phyloP scores from a whole-genome alignment of 2,797 vertebrate genomes.

The Karalla daura region DNA sequence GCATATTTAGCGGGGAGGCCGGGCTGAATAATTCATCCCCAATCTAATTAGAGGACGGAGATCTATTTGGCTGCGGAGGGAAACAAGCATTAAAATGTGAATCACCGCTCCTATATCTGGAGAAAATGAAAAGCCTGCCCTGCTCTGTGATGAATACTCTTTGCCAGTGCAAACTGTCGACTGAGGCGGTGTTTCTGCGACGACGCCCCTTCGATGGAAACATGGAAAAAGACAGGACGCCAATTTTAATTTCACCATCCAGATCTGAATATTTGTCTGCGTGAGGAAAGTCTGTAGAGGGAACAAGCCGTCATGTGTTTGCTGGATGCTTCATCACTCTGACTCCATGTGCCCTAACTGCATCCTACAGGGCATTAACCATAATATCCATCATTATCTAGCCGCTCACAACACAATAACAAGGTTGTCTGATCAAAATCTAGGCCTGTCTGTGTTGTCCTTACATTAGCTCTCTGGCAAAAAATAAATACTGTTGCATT shows the following conservation, averaged over 20 bases:
- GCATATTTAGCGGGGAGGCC: slow-evolving; percentile 17
- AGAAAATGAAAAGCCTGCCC: slow-evolving; percentile 46
- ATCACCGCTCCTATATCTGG: slow-evolving; percentile 29
- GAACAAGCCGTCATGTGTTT: background rate
- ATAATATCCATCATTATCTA: slow-evolving; percentile 16
- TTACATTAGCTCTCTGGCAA: slow-evolving; percentile 1
- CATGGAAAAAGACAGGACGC: background rate
- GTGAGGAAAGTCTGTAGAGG: background rate
- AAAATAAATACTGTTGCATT: background rate
- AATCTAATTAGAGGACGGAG: slow-evolving; percentile 59
- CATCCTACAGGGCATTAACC: background rate
- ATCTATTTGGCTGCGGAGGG: slow-evolving; percentile 47
- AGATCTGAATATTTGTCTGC: slow-evolving; percentile 11
- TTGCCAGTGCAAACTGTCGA: background rate
- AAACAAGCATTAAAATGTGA: slow-evolving; percentile 64
- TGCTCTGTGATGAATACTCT: slow-evolving; percentile 33
- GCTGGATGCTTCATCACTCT: slow-evolving; percentile 11
- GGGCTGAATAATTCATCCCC: slow-evolving; percentile 69
- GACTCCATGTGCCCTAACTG: background rate
- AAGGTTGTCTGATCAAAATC: background rate
- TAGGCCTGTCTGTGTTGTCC: background rate
- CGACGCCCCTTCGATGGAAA: slow-evolving; percentile 6
- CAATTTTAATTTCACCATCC: slow-evolving; percentile 33
- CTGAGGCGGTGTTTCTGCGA: slow-evolving; percentile 26
- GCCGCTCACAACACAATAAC: background rate